Evolutionary conservation across 1,140 invertebrate genomes (phyloP).

Genomic region (Drosophila saltans): DNA sequence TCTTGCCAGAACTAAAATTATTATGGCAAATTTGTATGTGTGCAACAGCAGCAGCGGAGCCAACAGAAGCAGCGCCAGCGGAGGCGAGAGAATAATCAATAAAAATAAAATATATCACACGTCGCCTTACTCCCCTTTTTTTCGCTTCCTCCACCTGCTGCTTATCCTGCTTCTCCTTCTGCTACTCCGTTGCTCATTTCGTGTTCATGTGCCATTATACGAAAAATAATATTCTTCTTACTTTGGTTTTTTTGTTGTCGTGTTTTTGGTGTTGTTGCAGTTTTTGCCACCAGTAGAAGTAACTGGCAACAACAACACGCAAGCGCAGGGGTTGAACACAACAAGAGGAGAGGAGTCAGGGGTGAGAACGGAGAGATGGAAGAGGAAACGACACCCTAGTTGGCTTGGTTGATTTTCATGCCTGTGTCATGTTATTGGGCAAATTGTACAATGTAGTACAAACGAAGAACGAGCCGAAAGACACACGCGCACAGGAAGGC

Average conservation of each 20-base stretch:
- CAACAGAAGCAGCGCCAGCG: conserved; percentile 22
- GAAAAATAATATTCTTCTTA: conserved; percentile 75
- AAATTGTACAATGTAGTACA: conserved; percentile 73
- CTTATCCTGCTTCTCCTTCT: neutral
- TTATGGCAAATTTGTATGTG: conserved; percentile 65
- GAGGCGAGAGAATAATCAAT: conserved; percentile 73
- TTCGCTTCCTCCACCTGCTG: neutral
- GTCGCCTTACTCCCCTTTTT: conserved; percentile 31
- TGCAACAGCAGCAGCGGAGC: conserved; percentile 3
- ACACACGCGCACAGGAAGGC: conserved; percentile 7
- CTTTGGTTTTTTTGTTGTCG: conserved; percentile 11
- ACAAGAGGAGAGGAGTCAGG: neutral
- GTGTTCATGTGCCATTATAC: conserved; percentile 81
- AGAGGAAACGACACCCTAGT: conserved; percentile 61
- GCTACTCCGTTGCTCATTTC: conserved; percentile 66
- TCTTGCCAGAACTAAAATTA: conserved; percentile 48
- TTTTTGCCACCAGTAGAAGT: conserved; percentile 67
- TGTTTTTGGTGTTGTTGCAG: conserved; percentile 22
- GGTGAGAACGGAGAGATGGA: neutral
- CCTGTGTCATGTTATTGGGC: conserved; percentile 76
- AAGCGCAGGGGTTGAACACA: conserved; percentile 67
- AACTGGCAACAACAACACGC: conserved; percentile 56
- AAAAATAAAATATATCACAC: conserved; percentile 82
- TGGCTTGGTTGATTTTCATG: conserved; percentile 67
- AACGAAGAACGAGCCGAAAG: conserved; percentile 13